These are phyloP conservation scores for Mesoclemmys tuberculata DNA, from an alignment of 2,113 vertebrate genomes.

Conservation along the genomic window DNA sequence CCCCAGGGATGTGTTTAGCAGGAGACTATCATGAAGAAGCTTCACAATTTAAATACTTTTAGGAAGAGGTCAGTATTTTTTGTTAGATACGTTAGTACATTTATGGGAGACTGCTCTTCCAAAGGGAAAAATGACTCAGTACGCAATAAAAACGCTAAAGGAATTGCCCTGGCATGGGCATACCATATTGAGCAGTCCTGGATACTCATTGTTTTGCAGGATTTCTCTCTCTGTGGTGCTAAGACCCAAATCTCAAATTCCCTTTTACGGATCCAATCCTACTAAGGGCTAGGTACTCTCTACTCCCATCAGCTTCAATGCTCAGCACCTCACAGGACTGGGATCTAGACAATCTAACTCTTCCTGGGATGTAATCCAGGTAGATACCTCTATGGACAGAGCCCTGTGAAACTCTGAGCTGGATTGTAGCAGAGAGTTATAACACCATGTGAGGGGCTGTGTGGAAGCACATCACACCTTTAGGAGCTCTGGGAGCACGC, in stretches of 20 bases:
- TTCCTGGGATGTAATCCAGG: background rate
- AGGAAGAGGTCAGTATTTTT: background rate
- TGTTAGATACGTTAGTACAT: no score
- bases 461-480: background rate
- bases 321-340: background rate
- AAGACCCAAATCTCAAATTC: background rate
- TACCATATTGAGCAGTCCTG: background rate
- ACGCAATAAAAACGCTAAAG: background rate
- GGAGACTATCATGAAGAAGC: background rate
- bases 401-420: background rate
- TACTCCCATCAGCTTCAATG: background rate
- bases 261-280: background rate
- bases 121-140: background rate
- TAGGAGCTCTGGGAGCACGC: background rate
- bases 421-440: background rate
- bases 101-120: background rate
- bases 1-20: background rate
- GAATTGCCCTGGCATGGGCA: background rate
- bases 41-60: background rate
- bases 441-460: background rate
- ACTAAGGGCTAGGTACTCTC: background rate
- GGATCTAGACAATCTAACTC: background rate
- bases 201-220: background rate
- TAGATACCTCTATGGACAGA: background rate
- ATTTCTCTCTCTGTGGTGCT: background rate